Evolutionary conservation across 2,113 vertebrate genomes (phyloP), one percentile per base, ranked within the genome.

Genomic region (Lepisosteus osseus): DNA sequence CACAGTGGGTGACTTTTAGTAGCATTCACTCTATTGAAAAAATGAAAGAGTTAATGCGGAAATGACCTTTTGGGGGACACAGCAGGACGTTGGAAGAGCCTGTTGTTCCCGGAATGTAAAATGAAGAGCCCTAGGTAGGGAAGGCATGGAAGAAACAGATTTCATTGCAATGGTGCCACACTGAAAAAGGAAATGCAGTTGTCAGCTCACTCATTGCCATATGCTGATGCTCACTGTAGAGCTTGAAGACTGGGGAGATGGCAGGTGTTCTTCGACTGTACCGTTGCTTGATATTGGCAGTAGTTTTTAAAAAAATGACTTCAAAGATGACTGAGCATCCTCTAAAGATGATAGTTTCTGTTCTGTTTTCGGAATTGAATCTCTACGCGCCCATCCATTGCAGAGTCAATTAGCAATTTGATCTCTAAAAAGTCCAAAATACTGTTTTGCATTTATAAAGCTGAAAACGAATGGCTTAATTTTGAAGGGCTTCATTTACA

Each of bases 201-300:
- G 93, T 92, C 92, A 95, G 87, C 86, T 88, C 82, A 86, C 87
- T 77, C 78, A 64, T 71, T 69, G 82, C 85, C 86, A 88, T 91
- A 87, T 91, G 88, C 81, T 84, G 76, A 43, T 44, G 73, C 78
- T 54, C 73, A 82, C 79, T 71, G 85, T 77, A 83, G 70, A 9
- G 80, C 80, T 82, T 76, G 82, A 70, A 82, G 86, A 87, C 78
- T 57, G 80, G 65, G 83, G 88, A 79, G 88, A 85, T 78, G 87
- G 86, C 91, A 94, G 90, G 89, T 93, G 91, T 83, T 91, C 76
- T 66, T 71, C 41, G 54, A 73, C 77, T 59, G 7, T 3, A 59
- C 56, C 56, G n/a, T 51, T 59, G 56, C 56, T 13, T 4, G n/a
- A 12, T 59, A 11, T 4, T 59, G 56, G 7, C n/a, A 12, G 11